Conservation (phyloP, 2,113 vertebrate species). For the Syngnathus typhle region DNA sequence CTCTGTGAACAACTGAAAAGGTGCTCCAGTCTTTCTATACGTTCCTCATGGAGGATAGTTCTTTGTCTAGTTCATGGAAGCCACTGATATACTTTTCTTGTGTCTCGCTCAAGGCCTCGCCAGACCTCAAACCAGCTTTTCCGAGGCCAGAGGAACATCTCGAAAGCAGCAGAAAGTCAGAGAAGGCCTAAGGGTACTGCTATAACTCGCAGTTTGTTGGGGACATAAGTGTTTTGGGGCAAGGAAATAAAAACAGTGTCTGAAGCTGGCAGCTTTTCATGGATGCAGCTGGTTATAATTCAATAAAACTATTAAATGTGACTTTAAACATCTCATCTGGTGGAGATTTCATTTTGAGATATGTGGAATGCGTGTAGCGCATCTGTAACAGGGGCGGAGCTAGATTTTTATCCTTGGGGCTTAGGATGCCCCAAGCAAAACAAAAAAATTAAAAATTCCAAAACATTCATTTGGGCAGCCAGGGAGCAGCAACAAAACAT, state of each 20-base stretch:
- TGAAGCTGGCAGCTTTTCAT: conserved; percentile 39
- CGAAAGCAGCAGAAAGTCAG: conserved; percentile 59
- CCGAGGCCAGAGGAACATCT: conserved; percentile 48
- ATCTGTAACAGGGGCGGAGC: no score
- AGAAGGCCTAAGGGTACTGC: conserved; percentile 56
- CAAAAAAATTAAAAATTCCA: no score
- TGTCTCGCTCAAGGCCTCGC: conserved; percentile 46
- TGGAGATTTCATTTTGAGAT: no score
- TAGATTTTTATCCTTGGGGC: no score
- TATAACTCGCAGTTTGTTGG: conserved; percentile 49
- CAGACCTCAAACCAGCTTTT: conserved; percentile 50
- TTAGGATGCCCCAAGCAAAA: no score
- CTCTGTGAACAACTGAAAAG: conserved; percentile 41
- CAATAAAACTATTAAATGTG: not conserved
- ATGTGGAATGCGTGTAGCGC: no score
- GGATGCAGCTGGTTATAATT: not conserved
- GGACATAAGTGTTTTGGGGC: conserved; percentile 59
- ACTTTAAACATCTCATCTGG: not conserved
- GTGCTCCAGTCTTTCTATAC: conserved; percentile 52
- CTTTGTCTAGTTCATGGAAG: conserved; percentile 46
- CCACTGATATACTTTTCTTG: conserved; percentile 53
- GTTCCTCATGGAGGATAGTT: conserved; percentile 44
- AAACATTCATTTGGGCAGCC: no score
- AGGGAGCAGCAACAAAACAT: not conserved
- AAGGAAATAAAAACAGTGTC: conserved; percentile 45